Evolutionary conservation across 2,888 invertebrate species (phyloP), one percentile per base, ranked within the genome.

Genomic region (Nasonovia ribisnigri): DNA sequence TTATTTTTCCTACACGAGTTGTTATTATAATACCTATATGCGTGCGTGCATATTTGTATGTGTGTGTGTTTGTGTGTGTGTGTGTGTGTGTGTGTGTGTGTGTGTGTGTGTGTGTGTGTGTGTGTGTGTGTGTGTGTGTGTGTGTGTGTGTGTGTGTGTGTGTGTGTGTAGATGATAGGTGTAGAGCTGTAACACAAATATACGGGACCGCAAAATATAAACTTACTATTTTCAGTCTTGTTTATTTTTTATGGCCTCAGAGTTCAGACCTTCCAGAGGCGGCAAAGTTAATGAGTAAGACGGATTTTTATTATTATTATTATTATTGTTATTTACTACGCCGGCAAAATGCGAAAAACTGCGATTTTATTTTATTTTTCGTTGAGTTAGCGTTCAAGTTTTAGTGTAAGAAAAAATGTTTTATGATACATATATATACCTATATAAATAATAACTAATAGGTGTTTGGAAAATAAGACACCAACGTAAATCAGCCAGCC

Each of bases 231-330:
- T 93, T 84, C 84, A 43, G 84, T 60, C 89, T 93, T 89, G 89
- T 93, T 93, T 93, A 89, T 93, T 57, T 89, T 89, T 89, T 89
- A 89, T 88, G 92, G 48, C 42, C 88, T 51, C 67, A 26, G 88
- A 36, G 36, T 77, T 5, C 67, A 77, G 77, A 48, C 77, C 88
- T 20, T 88, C 42, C 84, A 54, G 36, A 84, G 48, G 67, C 88
- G 88, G 84, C 89, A 89, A 36, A 93, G 77, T 89, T 57, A 93
- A 93, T 57, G 89, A 89, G 84, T 84, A 84, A 84, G 89, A 43
- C 77, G 88, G 88, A 13, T 54, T 57, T 57, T 77, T 46, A 46
- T 92, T 92, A 60, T 87, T 92, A 48, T 87, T 86, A 87, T 87
- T 86, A 57, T 91, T 57, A 46, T 91, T 84, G 29, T 91, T 92